Evolutionary conservation across 2,797 vertebrate genomes (phyloP).

Genomic region (Momotus momota): DNA sequence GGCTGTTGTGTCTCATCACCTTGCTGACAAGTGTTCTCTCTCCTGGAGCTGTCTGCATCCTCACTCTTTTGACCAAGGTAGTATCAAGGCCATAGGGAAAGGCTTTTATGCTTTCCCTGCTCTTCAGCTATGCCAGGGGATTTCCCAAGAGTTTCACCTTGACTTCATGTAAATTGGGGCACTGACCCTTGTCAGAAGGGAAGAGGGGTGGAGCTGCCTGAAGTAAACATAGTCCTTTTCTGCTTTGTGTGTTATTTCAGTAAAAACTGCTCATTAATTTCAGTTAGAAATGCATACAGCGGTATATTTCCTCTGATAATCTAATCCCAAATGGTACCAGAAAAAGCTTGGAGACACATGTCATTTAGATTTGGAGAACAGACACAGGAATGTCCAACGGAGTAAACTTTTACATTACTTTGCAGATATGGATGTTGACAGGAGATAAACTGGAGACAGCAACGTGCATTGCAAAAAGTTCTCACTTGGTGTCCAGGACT

Average conservation of each 20-base stretch:
- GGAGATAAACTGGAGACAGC: conserved; percentile 98
- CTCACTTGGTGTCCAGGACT: conserved; percentile 90
- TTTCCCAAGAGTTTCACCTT: background rate
- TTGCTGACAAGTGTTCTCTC: background rate
- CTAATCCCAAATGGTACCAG: background rate
- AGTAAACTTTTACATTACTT: background rate
- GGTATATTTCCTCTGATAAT: background rate
- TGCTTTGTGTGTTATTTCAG: background rate
- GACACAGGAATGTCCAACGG: background rate
- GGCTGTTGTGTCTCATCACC: background rate
- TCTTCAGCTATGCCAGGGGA: background rate
- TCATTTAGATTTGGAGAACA: background rate
- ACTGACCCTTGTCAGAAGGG: background rate
- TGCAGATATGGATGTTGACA: conserved; percentile 98
- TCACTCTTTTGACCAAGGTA: background rate
- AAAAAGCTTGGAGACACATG: background rate
- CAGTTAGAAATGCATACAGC: background rate
- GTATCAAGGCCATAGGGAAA: background rate
- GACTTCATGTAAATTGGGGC: background rate
- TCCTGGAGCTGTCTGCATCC: background rate
- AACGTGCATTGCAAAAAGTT: conserved; percentile 97
- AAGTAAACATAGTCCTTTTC: background rate
- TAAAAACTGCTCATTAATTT: background rate
- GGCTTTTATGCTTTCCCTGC: background rate
- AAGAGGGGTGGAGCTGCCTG: background rate